Base-by-base conservation (phyloP, 2,113 vertebrate species). In the Dunckerocampus dactyliophorus region DNA sequence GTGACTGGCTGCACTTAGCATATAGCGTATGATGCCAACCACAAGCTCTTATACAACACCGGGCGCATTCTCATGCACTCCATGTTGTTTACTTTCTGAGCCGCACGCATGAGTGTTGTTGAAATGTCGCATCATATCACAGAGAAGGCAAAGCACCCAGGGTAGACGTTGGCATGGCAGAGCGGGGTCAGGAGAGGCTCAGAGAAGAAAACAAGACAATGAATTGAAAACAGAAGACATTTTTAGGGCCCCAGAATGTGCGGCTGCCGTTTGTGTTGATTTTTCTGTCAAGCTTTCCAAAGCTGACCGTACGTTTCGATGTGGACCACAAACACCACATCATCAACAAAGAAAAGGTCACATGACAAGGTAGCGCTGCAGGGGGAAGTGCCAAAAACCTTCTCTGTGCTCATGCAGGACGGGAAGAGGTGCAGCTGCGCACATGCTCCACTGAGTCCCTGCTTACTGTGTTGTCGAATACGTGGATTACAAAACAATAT, bases 1-100 rank as follows among this genome's bases (percentile, higher is more conserved):
- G 87, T 90, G 88, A 89, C 85, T 75, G 62, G 58, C 48, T 82
- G 81, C 84, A 82, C 83, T 82, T 82, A 80, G 77, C 79, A 85
- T 64, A 78, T 45, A 63, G 51, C 42, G 66, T 68, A 37, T 11
- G 52, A n/a, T 11, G 52, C 31, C 52, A 34, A n/a, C 54, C 65
- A 49, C 17, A 20, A 67, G 56, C 17, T 52, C 46, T 70, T 19
- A 55, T 1, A 51, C 28, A 53, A 52, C 48, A 53, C 39, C 14
- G 55, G 37, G 8, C 47, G 47, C 21, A 48, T 56, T 62, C 60
- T 48, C 51, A 57, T 51, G 56, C 19, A 5, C 16, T 45, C 19
- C 6, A 1, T 31, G 28, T 10, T 51, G 56, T 68, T 63, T 54
- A 42, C 47, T 15, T 48, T 31, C 56, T 62, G 43, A 52, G 19